Evolutionary conservation across 2,888 invertebrate genomes (phyloP).

Genomic region (Trachelus tabidus): DNA sequence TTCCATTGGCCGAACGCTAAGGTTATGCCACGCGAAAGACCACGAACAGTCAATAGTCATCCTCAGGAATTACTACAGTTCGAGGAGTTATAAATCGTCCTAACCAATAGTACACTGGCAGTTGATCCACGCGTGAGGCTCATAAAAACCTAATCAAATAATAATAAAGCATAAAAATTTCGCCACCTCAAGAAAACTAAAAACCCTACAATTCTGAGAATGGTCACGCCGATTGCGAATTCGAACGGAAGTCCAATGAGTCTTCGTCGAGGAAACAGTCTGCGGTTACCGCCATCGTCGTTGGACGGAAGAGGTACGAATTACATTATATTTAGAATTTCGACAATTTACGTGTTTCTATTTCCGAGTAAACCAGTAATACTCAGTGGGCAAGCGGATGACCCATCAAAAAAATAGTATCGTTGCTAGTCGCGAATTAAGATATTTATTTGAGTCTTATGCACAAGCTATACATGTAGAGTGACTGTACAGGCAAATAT

Average conservation of each 20-base stretch:
- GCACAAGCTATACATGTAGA: background rate
- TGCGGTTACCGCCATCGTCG: constrained; percentile 28
- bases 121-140: background rate
- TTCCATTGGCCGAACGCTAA: constrained; percentile 40
- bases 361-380: background rate
- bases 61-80: constrained; percentile 24
- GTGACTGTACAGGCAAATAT: background rate
- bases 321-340: background rate
- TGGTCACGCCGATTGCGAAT: constrained; percentile 4
- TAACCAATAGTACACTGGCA: background rate
- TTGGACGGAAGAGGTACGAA: background rate
- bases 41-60: constrained; percentile 36
- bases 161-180: background rate
- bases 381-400: background rate
- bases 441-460: background rate
- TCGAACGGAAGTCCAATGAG: constrained; percentile 12
- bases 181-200: background rate
- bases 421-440: background rate
- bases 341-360: background rate
- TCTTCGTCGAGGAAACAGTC: constrained; percentile 33
- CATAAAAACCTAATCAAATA: background rate
- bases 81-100: constrained; percentile 2
- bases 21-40: constrained; percentile 25
- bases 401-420: background rate
- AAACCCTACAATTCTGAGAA: background rate